These are phyloP conservation scores for Holacanthella duospinosa DNA, from an alignment of 2,888 invertebrate genomes.

Conservation along the genomic window DNA sequence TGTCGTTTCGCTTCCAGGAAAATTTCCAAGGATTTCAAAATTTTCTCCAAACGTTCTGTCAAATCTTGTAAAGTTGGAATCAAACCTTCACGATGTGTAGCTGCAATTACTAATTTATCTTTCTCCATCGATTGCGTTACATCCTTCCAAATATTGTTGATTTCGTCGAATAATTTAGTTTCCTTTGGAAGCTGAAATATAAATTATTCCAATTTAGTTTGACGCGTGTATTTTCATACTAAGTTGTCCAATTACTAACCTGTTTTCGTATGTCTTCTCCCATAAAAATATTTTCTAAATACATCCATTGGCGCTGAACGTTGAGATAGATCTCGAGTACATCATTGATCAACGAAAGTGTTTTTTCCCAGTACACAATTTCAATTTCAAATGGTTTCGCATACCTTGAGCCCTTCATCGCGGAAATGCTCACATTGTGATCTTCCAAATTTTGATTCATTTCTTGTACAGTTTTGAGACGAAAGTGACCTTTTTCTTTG, in stretches of 20 bases:
- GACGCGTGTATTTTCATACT: too few relatives aligned
- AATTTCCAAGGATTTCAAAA: conserved; percentile 70
- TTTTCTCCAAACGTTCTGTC: conserved; percentile 63
- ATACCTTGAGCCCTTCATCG: conserved; percentile 75
- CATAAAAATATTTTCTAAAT: conserved; percentile 51
- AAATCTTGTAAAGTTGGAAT: conserved; percentile 52
- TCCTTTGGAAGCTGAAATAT: conserved; percentile 71
- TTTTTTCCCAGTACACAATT: too few relatives aligned
- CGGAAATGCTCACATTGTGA: conserved; percentile 68
- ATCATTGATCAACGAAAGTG: conserved; percentile 70
- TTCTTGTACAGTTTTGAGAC: conserved; percentile 65
- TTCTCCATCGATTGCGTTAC: conserved; percentile 48
- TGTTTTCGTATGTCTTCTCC: background rate
- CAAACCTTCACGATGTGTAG: conserved; percentile 42
- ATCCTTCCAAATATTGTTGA: conserved; percentile 61
- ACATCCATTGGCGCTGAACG: conserved; percentile 75
- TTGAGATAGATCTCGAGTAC: conserved; percentile 66
- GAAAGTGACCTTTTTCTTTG: conserved; percentile 54
- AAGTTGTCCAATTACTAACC: too few relatives aligned
- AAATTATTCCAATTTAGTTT: too few relatives aligned
- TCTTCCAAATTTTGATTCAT: conserved; percentile 70
- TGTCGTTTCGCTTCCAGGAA: conserved; percentile 83
- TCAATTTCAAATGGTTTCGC: too few relatives aligned
- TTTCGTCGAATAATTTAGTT: conserved; percentile 59
- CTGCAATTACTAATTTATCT: conserved; percentile 42